These are phyloP conservation scores for Sinocyclocheilus anshuiensis DNA, from an alignment of 2,113 vertebrate species.

Conservation along the genomic window DNA sequence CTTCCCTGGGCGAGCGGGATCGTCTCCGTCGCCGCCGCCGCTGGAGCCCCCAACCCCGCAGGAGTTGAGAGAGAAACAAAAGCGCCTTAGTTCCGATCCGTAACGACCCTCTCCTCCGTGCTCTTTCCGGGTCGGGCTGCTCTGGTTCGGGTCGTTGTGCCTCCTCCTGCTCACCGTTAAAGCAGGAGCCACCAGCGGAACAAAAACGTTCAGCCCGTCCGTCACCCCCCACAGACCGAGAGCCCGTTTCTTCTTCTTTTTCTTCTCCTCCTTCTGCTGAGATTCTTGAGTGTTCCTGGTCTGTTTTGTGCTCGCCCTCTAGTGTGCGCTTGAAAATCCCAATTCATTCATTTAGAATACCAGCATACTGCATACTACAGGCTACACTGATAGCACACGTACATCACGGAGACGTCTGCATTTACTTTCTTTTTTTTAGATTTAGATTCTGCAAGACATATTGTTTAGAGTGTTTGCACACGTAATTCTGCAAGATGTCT, in stretches of 20 bases:
- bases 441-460: too few species aligned
- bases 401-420: too few species aligned
- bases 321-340: conserved; percentile 29
- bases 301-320: conserved; percentile 65
- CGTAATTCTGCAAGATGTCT: too few species aligned
- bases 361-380: neutral
- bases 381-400: too few species aligned
- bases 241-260: conserved; percentile 65
- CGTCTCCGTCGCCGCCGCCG: conserved; percentile 69
- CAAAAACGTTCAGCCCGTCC: conserved; percentile 73
- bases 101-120: neutral
- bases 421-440: too few species aligned
- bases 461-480: too few species aligned
- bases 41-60: conserved; percentile 62
- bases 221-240: conserved; percentile 52
- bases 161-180: conserved; percentile 71
- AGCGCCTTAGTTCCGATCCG: conserved; percentile 4
- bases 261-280: conserved; percentile 54
- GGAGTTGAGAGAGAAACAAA: conserved; percentile 64
- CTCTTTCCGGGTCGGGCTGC: conserved; percentile 27
- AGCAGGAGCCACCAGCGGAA: conserved; percentile 73
- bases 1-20: conserved; percentile 71
- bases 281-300: conserved; percentile 47
- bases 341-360: neutral
- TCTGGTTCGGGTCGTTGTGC: conserved; percentile 46